Conservation (phyloP, 2,888 invertebrate genomes). For the Melolontha melolontha region DNA sequence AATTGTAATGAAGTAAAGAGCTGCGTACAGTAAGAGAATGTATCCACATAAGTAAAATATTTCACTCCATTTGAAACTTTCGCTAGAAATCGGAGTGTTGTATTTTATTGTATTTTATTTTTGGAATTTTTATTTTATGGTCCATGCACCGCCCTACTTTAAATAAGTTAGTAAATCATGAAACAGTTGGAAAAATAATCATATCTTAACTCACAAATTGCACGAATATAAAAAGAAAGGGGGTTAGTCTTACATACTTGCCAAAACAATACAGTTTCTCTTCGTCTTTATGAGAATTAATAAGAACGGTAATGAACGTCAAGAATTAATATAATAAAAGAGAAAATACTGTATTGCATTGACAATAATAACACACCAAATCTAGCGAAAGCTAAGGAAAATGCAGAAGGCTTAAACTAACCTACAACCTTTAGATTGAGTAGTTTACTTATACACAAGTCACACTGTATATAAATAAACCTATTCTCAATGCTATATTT, state of each 20-base stretch:
- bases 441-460: slow-evolving; percentile 35
- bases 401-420: slow-evolving; percentile 61
- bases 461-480: slow-evolving; percentile 29
- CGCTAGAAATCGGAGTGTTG: slow-evolving; percentile 49
- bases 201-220: slow-evolving; percentile 31
- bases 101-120: slow-evolving; percentile 11
- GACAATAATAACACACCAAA: slow-evolving; percentile 51
- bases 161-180: slow-evolving; percentile 42
- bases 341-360: slow-evolving; percentile 22
- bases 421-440: slow-evolving; percentile 53
- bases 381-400: slow-evolving; percentile 63
- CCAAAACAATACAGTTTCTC: slow-evolving; percentile 17
- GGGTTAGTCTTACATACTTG: slow-evolving; percentile 29
- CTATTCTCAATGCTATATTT: slow-evolving; percentile 32
- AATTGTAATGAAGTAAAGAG: slow-evolving; percentile 55
- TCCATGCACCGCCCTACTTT: slow-evolving; percentile 44
- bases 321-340: background rate
- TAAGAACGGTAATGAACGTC: background rate
- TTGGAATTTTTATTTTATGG: slow-evolving; percentile 10
- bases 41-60: slow-evolving; percentile 47
- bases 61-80: slow-evolving; percentile 48
- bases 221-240: slow-evolving; percentile 27
- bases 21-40: slow-evolving; percentile 54
- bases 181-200: slow-evolving; percentile 29
- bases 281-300: background rate